Percentiles rank a stretch among this genome's conserved stretches.
Conservation (phyloP, 92 coral and sea anemone genomes). For the Heteractis magnifica region DNA sequence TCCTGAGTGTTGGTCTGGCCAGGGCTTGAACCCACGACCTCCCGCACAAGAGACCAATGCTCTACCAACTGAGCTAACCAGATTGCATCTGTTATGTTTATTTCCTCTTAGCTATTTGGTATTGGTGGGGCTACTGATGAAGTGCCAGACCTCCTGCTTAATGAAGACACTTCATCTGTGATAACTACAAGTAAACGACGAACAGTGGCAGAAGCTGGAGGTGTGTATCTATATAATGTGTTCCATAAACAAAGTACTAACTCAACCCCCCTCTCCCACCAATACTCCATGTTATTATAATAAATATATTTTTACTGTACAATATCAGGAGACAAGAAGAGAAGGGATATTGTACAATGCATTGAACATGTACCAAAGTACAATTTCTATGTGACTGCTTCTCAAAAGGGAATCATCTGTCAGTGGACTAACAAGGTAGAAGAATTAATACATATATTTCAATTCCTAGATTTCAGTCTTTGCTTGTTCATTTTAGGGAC, state of each 20-base stretch:
- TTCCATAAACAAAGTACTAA: background rate
- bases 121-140: conserved; percentile 86
- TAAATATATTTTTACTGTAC: background rate
- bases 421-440: conserved; percentile 93
- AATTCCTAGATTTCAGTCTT: background rate
- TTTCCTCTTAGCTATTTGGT: conserved; percentile 75
- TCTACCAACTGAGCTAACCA: too few relatives aligned
- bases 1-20: too few relatives aligned
- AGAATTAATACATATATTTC: background rate
- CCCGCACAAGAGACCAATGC: too few relatives aligned
- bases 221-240: conserved; percentile 29
- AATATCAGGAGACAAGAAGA: conserved; percentile 88
- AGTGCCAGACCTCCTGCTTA: conserved; percentile 81
- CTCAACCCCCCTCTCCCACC: too few relatives aligned
- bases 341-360: conserved; percentile 87
- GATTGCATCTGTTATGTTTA: background rate
- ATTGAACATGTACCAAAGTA: conserved; percentile 94
- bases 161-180: conserved; percentile 92
- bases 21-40: too few relatives aligned
- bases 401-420: conserved; percentile 94
- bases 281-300: too few relatives aligned
- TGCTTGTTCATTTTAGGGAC: too few relatives aligned
- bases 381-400: conserved; percentile 86
- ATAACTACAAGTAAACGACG: conserved; percentile 87
- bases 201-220: conserved; percentile 95